phyloP scores from a whole-genome alignment of 2,888 invertebrate species.

The Trichopoda pennipes region DNA sequence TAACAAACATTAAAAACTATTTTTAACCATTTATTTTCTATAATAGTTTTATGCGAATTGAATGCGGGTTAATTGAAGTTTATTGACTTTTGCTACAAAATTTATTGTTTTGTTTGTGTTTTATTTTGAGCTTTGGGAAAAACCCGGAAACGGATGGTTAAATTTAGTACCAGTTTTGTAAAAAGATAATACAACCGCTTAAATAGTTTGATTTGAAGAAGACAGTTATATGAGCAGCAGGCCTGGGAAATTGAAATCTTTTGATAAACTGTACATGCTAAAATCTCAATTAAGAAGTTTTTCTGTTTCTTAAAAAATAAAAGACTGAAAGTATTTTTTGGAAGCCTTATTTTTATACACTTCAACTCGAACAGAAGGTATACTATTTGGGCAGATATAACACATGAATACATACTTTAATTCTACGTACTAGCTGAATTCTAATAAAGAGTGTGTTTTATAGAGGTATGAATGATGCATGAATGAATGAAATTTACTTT shows the following conservation, averaged over 20 bases:
- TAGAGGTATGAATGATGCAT: too few relatives aligned
- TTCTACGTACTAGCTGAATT: too few relatives aligned
- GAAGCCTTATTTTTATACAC: too few relatives aligned
- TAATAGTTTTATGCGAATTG: background rate
- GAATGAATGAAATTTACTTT: too few relatives aligned
- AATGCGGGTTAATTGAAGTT: slow-evolving; percentile 63
- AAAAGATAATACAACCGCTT: background rate
- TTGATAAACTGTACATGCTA: too few relatives aligned
- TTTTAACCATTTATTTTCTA: slow-evolving; percentile 20
- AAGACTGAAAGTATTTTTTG: too few relatives aligned
- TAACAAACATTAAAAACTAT: slow-evolving; percentile 29
- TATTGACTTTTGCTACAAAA: slow-evolving; percentile 48
- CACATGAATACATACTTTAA: too few relatives aligned
- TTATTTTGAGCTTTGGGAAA: slow-evolving; percentile 46
- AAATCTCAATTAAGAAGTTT: too few relatives aligned
- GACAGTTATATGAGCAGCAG: background rate
- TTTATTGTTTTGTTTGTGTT: slow-evolving; percentile 31
- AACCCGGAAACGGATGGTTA: slow-evolving; percentile 56
- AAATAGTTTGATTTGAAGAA: background rate
- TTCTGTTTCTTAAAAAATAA: too few relatives aligned
- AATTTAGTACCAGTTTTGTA: background rate
- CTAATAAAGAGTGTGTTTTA: too few relatives aligned
- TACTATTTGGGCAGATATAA: too few relatives aligned
- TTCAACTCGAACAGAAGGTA: too few relatives aligned
- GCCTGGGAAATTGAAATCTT: background rate